phyloP scores from a whole-genome alignment of 1,140 invertebrate species.

The Pogonomyrmex barbatus region DNA sequence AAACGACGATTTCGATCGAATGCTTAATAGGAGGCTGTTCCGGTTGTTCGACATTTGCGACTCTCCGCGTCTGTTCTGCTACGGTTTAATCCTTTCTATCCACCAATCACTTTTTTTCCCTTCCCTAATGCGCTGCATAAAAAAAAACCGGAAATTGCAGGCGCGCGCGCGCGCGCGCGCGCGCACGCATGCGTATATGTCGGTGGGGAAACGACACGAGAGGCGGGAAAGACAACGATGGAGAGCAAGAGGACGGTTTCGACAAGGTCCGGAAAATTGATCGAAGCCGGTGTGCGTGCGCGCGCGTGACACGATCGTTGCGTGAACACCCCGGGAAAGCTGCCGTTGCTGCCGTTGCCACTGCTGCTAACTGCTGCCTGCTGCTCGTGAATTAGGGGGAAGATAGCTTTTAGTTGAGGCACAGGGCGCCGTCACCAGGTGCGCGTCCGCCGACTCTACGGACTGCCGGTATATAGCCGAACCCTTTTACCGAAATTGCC shows the following conservation, averaged over 20 bases:
- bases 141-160: background rate
- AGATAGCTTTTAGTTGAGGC: constrained; percentile 78
- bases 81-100: background rate
- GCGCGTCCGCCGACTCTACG: constrained; percentile 53
- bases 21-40: background rate
- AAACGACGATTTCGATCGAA: background rate
- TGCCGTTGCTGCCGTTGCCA: background rate
- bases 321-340: constrained; percentile 56
- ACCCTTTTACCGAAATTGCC: constrained; percentile 82
- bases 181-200: background rate
- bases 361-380: constrained; percentile 22
- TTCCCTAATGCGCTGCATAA: background rate
- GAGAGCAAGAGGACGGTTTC: constrained; percentile 31
- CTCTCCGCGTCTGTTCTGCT: background rate
- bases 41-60: background rate
- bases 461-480: constrained; percentile 72
- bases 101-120: constrained; percentile 24
- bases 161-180: background rate
- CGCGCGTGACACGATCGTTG: constrained; percentile 52
- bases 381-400: constrained; percentile 74
- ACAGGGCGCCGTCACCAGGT: constrained; percentile 74
- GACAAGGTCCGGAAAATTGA: constrained; percentile 67
- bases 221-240: constrained; percentile 50
- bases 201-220: background rate
- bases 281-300: constrained; percentile 56